A percentile compares a stretch with the other conserved stretches of the same genome.
These are phyloP conservation scores for Globicephala melas DNA, from an alignment of 2,113 vertebrate species.

Conservation along the genomic window DNA sequence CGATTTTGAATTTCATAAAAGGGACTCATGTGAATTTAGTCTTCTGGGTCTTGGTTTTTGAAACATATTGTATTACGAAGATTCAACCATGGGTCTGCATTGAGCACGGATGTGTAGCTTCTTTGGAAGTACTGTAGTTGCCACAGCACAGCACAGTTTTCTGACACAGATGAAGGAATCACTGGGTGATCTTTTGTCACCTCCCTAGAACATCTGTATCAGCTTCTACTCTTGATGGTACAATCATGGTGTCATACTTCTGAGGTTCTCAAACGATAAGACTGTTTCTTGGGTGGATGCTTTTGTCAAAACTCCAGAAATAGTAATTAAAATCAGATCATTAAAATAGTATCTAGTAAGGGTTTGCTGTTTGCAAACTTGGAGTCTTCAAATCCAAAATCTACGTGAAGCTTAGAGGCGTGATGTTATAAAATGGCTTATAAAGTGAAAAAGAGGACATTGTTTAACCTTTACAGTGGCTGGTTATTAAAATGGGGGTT, in stretches of 20 bases:
- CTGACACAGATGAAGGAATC: background rate
- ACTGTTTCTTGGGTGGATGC: background rate
- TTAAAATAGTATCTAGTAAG: background rate
- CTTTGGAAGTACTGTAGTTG: background rate
- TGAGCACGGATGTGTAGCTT: background rate
- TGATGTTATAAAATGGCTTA: background rate
- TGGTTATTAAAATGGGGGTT: background rate
- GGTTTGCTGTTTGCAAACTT: background rate
- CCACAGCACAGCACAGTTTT: background rate
- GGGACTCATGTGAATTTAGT: background rate
- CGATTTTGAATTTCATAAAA: background rate
- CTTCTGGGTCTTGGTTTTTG: background rate
- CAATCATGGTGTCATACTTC: background rate
- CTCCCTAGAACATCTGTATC: background rate
- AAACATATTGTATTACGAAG: background rate
- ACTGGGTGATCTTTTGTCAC: background rate
- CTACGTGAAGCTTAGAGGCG: background rate
- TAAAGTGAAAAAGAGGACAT: background rate
- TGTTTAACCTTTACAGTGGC: background rate
- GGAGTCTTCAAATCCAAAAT: background rate
- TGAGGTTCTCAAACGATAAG: background rate
- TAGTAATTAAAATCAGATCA: background rate
- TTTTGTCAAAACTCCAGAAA: background rate
- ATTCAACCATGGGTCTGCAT: background rate
- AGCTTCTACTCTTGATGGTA: background rate